phyloP scores from a whole-genome alignment of 2,888 invertebrate species.

The Zonitis immaculata region DNA sequence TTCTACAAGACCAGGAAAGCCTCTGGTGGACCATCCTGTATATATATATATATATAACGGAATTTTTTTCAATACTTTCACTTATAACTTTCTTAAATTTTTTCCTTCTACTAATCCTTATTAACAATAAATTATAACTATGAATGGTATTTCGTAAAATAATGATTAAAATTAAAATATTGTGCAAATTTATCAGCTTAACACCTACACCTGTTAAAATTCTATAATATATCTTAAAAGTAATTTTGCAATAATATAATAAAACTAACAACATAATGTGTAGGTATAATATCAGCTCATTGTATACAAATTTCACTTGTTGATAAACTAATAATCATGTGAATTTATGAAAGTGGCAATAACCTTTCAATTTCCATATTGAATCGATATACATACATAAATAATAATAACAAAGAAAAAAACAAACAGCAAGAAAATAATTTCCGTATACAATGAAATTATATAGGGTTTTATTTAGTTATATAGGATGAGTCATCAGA shows the following conservation, averaged over 20 bases:
- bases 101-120: no score
- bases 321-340: neutral
- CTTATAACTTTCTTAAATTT: neutral
- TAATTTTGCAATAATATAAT: neutral
- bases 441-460: neutral
- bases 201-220: neutral
- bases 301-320: conserved; percentile 1
- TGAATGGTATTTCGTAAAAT: neutral
- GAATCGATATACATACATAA: neutral
- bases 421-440: neutral
- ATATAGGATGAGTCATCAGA: conserved; percentile 12
- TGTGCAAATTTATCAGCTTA: neutral
- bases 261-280: conserved; percentile 1
- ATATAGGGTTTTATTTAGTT: conserved; percentile 1
- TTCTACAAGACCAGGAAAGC: no score
- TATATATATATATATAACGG: no score
- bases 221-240: neutral
- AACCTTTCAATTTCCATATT: neutral
- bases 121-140: no score
- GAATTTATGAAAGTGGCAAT: conserved; percentile 1
- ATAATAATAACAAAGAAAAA: neutral
- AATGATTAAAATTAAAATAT: neutral
- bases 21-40: no score
- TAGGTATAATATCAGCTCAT: neutral
- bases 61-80: neutral